phyloP scores from a whole-genome alignment of 2,113 vertebrate species.

The Tursiops truncatus region DNA sequence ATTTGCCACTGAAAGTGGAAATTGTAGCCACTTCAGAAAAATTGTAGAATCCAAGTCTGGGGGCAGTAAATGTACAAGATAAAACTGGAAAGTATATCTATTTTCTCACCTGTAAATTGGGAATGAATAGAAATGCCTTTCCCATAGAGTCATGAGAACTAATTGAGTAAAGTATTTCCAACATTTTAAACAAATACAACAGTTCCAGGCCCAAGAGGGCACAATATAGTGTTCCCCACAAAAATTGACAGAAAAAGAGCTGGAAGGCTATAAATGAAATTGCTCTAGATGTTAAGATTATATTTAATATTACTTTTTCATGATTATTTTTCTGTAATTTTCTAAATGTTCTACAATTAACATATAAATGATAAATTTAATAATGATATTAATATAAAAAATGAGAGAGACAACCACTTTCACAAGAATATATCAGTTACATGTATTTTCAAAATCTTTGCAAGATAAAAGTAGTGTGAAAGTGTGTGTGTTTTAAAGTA shows the following conservation, averaged over 20 bases:
- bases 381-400: background rate
- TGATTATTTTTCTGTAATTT: background rate
- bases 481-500: background rate
- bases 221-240: background rate
- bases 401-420: background rate
- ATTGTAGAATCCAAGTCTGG: background rate
- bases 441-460: background rate
- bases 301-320: background rate
- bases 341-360: background rate
- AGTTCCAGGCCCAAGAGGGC: background rate
- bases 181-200: background rate
- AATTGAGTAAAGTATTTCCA: background rate
- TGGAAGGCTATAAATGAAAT: background rate
- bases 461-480: background rate
- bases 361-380: background rate
- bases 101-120: background rate
- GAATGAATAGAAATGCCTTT: background rate
- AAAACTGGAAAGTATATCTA: background rate
- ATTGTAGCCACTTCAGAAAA: background rate
- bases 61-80: background rate
- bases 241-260: background rate
- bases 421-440: background rate
- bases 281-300: background rate
- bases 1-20: background rate
- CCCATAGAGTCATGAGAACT: background rate